Evolutionary conservation across 2,888 invertebrate genomes (phyloP).

Genomic region (Congeria kusceri): DNA sequence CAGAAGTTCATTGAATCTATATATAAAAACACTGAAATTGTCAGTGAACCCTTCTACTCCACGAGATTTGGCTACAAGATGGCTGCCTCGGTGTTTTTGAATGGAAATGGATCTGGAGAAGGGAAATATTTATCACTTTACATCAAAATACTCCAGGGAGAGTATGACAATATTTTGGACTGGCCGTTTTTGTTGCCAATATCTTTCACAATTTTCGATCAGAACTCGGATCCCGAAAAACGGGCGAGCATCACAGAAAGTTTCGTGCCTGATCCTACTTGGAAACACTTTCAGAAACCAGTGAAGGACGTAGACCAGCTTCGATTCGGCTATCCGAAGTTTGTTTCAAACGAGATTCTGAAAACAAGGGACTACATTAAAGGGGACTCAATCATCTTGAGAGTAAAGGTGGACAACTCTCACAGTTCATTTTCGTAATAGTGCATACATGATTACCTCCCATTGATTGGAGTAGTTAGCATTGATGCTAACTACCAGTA

Average conservation of each 20-base stretch:
- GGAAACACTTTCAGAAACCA: slow-evolving; percentile 98
- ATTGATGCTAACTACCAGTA: no score
- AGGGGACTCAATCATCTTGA: slow-evolving; percentile 95
- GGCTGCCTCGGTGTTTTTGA: slow-evolving; percentile 96
- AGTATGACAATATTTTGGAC: slow-evolving; percentile 96
- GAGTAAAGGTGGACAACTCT: slow-evolving; percentile 97
- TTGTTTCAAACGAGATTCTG: slow-evolving; percentile 96
- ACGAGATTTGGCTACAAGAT: slow-evolving; percentile 95
- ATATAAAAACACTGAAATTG: slow-evolving; percentile 92
- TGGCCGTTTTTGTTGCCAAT: slow-evolving; percentile 99
- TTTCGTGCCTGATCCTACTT: slow-evolving; percentile 97
- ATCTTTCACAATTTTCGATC: slow-evolving; percentile 97
- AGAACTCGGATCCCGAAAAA: slow-evolving; percentile 90
- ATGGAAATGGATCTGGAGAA: slow-evolving; percentile 97
- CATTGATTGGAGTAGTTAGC: no score
- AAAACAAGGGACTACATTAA: slow-evolving; percentile 95
- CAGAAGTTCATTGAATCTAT: slow-evolving; percentile 95
- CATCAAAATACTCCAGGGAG: slow-evolving; percentile 97
- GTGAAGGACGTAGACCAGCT: slow-evolving; percentile 93
- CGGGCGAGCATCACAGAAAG: slow-evolving; percentile 93
- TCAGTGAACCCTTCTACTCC: slow-evolving; percentile 96
- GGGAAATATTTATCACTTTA: slow-evolving; percentile 96
- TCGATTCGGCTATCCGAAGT: slow-evolving; percentile 98
- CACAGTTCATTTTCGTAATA: slow-evolving; percentile 88
- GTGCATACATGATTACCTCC: no score